Conservation (phyloP, 2,113 vertebrate species). For the Ovibos moschatus region DNA sequence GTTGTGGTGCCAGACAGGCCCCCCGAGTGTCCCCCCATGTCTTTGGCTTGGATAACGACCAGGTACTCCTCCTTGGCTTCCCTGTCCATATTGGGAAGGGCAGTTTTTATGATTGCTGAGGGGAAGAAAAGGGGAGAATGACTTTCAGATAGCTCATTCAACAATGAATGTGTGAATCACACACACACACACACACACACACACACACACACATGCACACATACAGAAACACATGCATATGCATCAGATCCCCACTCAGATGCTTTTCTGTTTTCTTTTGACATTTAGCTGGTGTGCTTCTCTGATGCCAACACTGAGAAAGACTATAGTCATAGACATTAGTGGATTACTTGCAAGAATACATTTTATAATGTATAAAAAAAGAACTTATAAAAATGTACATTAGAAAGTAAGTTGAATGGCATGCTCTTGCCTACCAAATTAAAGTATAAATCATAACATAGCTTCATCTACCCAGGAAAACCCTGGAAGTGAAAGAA, state of each 20-base stretch:
- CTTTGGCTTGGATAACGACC: slow-evolving; percentile 98
- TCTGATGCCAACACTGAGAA: neutral
- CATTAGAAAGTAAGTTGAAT: slow-evolving; percentile 40
- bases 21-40: slow-evolving; percentile 99
- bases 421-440: neutral
- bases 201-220: no score
- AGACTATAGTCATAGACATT: neutral
- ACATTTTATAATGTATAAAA: neutral
- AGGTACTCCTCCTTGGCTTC: slow-evolving; percentile 98
- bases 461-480: neutral
- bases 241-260: neutral
- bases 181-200: neutral
- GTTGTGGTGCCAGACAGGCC: slow-evolving; percentile 97
- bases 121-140: slow-evolving; percentile 39
- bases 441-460: slow-evolving; percentile 56
- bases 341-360: neutral
- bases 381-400: slow-evolving; percentile 30
- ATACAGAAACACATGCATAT: neutral
- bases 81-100: slow-evolving; percentile 97
- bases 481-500: slow-evolving; percentile 49
- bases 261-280: neutral
- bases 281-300: neutral
- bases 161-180: neutral
- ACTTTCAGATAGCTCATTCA: neutral
- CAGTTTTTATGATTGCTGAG: slow-evolving; percentile 96